Evolutionary conservation across 2,113 vertebrate species (phyloP).

Genomic region (Zootoca vivipara): DNA sequence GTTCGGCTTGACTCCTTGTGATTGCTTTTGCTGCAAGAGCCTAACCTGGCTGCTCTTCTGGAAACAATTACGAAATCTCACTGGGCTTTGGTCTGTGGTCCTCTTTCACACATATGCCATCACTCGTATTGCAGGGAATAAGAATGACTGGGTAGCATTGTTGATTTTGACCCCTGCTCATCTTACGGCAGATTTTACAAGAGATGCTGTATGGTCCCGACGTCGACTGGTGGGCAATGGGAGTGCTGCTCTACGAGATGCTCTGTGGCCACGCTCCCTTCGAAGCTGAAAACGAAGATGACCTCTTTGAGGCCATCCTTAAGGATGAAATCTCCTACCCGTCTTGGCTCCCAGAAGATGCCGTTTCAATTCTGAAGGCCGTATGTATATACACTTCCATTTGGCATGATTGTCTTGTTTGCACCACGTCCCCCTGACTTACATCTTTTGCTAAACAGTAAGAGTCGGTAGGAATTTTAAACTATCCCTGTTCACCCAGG

Average conservation of each 20-base stretch:
- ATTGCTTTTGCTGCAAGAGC: too few species aligned
- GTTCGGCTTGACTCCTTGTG: too few species aligned
- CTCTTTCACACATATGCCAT: not conserved
- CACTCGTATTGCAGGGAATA: not conserved
- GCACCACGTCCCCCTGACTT: not conserved
- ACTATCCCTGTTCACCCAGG: too few species aligned
- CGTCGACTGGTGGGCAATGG: constrained; percentile 98
- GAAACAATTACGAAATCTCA: not conserved
- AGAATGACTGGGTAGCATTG: not conserved
- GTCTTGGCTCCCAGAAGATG: constrained; percentile 88
- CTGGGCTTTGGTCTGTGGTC: not conserved
- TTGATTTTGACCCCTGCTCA: not conserved
- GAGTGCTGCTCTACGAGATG: constrained; percentile 96
- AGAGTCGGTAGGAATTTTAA: too few species aligned
- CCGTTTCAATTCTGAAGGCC: constrained; percentile 91
- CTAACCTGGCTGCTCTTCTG: not conserved
- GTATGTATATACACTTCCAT: constrained; percentile 78
- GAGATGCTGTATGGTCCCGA: constrained; percentile 96
- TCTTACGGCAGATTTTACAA: constrained; percentile 86
- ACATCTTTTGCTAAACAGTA: not conserved
- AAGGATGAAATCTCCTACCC: constrained; percentile 93
- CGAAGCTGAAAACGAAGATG: constrained; percentile 96
- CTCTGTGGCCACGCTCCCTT: constrained; percentile 94
- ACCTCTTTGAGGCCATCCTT: constrained; percentile 95
- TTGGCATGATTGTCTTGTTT: accelerated